Conservation (phyloP, 2,888 invertebrate species). For the Caradrina kadenii region DNA sequence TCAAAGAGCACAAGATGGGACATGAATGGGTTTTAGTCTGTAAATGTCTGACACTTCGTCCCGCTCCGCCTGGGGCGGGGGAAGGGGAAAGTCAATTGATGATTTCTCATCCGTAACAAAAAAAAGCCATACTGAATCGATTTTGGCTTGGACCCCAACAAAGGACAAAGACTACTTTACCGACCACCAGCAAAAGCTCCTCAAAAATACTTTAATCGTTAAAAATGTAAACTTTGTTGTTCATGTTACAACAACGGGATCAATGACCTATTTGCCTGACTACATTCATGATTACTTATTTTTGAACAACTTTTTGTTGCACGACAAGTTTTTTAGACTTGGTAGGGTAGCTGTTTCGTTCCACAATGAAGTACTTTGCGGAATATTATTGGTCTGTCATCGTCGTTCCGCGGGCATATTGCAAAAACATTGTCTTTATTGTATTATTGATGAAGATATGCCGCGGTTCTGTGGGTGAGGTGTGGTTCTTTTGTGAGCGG, state of each 20-base stretch:
- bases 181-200: too few relatives aligned
- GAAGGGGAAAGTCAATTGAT: too few relatives aligned
- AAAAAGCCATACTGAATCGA: too few relatives aligned
- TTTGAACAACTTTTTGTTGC: slow-evolving; percentile 35
- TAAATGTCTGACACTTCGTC: too few relatives aligned
- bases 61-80: too few relatives aligned
- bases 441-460: slow-evolving; percentile 63
- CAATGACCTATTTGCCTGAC: slow-evolving; percentile 46
- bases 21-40: too few relatives aligned
- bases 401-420: slow-evolving; percentile 29
- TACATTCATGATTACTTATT: slow-evolving; percentile 41
- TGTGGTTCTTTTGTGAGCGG: slow-evolving; percentile 34
- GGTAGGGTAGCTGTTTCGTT: not conserved
- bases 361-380: slow-evolving; percentile 54
- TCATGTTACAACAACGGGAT: slow-evolving; percentile 27
- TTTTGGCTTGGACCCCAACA: too few relatives aligned
- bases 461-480: slow-evolving; percentile 13
- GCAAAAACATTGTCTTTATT: slow-evolving; percentile 58
- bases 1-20: too few relatives aligned
- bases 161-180: too few relatives aligned
- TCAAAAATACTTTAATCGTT: not conserved
- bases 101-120: too few relatives aligned
- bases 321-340: slow-evolving; percentile 30
- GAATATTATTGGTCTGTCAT: slow-evolving; percentile 54
- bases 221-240: slow-evolving; percentile 2